These are phyloP conservation scores for Pycnomerus fuliginosus DNA, from an alignment of 2,888 invertebrate genomes.

Conservation along the genomic window DNA sequence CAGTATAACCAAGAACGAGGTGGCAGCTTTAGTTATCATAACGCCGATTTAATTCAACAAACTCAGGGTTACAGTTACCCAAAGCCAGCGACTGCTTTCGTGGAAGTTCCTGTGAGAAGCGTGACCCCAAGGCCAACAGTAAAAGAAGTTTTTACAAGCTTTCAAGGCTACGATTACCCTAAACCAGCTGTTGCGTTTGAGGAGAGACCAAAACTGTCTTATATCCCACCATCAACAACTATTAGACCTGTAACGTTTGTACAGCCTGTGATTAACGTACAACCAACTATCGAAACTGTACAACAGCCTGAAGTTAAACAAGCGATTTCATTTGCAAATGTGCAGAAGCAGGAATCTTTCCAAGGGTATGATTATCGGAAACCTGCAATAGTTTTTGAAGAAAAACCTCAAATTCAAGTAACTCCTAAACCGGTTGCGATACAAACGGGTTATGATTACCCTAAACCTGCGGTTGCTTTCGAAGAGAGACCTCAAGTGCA, in stretches of 20 bases:
- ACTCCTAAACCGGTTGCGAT: too few species aligned
- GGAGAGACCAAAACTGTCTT: conserved; percentile 25
- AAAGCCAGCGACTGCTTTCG: conserved; percentile 45
- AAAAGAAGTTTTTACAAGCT: too few species aligned
- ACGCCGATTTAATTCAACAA: conserved; percentile 4
- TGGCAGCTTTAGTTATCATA: conserved; percentile 10
- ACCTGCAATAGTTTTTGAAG: conserved; percentile 13
- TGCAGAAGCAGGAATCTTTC: too few species aligned
- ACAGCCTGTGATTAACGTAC: not conserved
- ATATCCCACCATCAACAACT: not conserved
- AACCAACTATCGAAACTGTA: too few species aligned
- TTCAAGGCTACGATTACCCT: conserved; percentile 10
- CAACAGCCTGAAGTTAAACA: too few species aligned
- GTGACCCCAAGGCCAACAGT: conserved; percentile 2
- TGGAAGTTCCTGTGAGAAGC: conserved; percentile 44
- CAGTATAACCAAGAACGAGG: too few species aligned
- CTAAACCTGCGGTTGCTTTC: conserved; percentile 45
- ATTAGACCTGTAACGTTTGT: not conserved
- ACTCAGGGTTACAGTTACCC: conserved; percentile 43
- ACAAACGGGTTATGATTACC: conserved; percentile 48
- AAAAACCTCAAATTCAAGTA: conserved; percentile 31
- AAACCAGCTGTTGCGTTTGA: conserved; percentile 16
- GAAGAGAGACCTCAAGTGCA: conserved; percentile 48
- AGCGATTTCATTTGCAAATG: too few species aligned
- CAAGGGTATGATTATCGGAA: conserved; percentile 13